phyloP scores from a whole-genome alignment of 2,797 vertebrate species.

The Coluber constrictor region DNA sequence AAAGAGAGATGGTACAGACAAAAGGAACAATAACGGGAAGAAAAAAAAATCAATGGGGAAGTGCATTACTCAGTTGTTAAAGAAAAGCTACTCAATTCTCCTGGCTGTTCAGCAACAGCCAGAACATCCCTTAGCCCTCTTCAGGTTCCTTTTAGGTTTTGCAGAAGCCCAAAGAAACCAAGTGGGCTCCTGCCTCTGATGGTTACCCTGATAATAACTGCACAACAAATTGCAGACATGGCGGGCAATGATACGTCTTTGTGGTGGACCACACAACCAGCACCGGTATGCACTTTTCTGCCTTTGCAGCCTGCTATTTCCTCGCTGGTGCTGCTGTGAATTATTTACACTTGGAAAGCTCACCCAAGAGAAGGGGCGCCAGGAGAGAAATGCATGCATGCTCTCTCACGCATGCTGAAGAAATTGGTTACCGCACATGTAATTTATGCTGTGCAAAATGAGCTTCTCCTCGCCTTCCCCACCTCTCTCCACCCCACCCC shows the following conservation, averaged over 20 bases:
- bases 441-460: not conserved
- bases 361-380: not conserved
- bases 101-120: not conserved
- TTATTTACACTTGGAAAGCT: not conserved
- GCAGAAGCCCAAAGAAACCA: not conserved
- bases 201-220: not conserved
- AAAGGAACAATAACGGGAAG: not conserved
- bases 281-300: not conserved
- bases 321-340: not conserved
- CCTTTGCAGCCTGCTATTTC: not conserved
- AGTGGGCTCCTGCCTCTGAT: not conserved
- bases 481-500: not conserved
- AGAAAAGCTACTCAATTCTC: not conserved
- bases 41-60: not conserved
- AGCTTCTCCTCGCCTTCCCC: not conserved
- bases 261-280: too few species aligned
- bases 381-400: not conserved
- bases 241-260: too few species aligned
- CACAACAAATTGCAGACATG: not conserved
- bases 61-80: not conserved
- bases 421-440: not conserved
- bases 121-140: not conserved
- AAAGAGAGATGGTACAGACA: not conserved
- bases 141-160: not conserved
- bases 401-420: not conserved